Base-by-base conservation (phyloP, 2,797 vertebrate genomes). In the Rhadinocentrus ornatus region DNA sequence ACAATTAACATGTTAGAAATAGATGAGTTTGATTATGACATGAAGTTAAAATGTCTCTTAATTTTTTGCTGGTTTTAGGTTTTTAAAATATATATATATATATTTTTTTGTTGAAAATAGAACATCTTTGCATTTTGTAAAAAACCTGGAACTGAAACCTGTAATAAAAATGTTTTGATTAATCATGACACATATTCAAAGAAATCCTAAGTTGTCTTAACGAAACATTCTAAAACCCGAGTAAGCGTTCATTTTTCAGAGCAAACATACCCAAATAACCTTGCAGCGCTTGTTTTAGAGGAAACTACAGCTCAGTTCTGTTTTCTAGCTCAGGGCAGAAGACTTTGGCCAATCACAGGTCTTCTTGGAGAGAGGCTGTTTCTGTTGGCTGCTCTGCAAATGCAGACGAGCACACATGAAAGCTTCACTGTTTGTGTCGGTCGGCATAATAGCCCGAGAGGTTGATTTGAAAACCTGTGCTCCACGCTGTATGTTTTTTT, bases 401-500 rank as follows among this genome's bases (percentile, higher is more conserved):
- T 55, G 53, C 53, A 55, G 27, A 55, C 20, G 15, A 31, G 53
- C 53, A 8, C 3, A 31, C 53, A 55, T 34, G 46, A 44, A 46
- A 9, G 24, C 39, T 13, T 39, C 18, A 24, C 50, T 32, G 24
- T 9, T 12, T 50, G 64, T 41, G 44, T 64, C 7, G 0, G 27
- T 35, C 57, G 60, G n/a, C 46, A 18, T 67, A 62, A 73, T 39
- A 69, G 39, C 13, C 18, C 44, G 16, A 66, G 58, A 65, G 48
- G 16, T 58, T 67, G 1, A 69, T 81, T 62, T 65, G 22, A 68
- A 57, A 60, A 44, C 63, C 60, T 62, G 57, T 59, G 41, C 60
- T 74, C 16, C 26, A 54, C 55, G 34, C 11, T 62, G 55, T 60
- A 24, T 32, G 50, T 39, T 52, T 68, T 73, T 46, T n/a, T 69